Percentiles rank a stretch among this genome's conserved stretches.
Conservation (phyloP, 2,113 vertebrate species). For the Myxocyprinus asiaticus region DNA sequence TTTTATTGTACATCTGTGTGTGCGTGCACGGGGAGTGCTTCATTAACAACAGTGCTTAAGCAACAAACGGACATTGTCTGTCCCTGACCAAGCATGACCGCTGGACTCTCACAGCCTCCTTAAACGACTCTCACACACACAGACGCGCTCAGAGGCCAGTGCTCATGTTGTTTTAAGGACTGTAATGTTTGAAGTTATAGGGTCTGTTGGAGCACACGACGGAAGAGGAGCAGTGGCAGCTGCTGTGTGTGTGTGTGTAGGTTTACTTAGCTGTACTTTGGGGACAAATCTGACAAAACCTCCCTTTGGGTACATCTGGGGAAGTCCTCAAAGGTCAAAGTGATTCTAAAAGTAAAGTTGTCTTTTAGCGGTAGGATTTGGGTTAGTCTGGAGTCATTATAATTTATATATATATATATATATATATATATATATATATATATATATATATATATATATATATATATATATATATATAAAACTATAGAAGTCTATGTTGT, state of each 20-base stretch:
- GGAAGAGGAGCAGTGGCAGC: conserved; percentile 28
- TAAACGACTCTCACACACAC: conserved; percentile 39
- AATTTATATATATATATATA: too few species aligned
- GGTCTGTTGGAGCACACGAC: conserved; percentile 35
- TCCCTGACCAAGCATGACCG: conserved; percentile 46
- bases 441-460: too few species aligned
- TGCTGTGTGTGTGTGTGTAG: conserved; percentile 1
- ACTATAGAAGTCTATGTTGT: conserved; percentile 6
- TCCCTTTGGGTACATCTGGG: conserved; percentile 16
- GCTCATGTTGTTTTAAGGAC: conserved; percentile 28
- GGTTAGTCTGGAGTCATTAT: too few species aligned
- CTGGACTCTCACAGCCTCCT: conserved; percentile 36
- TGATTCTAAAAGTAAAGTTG: not conserved
- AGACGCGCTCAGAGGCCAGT: conserved; percentile 18
- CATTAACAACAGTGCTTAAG: conserved; percentile 41
- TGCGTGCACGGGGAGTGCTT: conserved; percentile 23
- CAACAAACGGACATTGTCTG: conserved; percentile 45
- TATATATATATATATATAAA: not conserved
- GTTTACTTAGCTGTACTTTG: conserved; percentile 28
- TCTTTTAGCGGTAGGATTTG: too few species aligned
- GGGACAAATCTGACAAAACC: conserved; percentile 24
- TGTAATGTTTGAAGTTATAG: conserved; percentile 44
- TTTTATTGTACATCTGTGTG: conserved; percentile 24
- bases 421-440: too few species aligned
- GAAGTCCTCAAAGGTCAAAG: conserved; percentile 27